phyloP scores from a whole-genome alignment of 1,140 invertebrate genomes.

The Hermatobates lingyangjiaoensis region DNA sequence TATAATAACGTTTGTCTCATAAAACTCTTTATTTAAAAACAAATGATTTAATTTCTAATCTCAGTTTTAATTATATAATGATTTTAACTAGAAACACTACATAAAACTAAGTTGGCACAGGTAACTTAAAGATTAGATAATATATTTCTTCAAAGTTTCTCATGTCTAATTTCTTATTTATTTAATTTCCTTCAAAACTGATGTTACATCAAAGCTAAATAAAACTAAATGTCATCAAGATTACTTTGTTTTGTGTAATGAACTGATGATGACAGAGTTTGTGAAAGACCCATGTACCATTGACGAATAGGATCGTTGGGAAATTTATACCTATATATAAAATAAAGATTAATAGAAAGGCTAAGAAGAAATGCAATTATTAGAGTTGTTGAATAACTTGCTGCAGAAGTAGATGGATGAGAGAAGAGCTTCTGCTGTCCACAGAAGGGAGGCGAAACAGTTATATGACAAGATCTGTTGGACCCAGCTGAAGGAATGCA shows the following conservation, averaged over 20 bases:
- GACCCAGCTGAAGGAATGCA: conserved; percentile 22
- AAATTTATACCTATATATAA: not conserved
- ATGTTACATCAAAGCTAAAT: no score
- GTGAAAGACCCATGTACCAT: not conserved
- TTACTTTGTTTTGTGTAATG: conserved; percentile 3
- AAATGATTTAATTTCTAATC: no score
- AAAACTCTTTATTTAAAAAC: no score
- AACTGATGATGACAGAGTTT: not conserved
- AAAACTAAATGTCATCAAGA: no score
- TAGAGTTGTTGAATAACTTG: not conserved
- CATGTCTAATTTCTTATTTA: no score
- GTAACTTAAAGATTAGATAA: no score
- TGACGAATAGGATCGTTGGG: not conserved
- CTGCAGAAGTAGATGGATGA: not conserved
- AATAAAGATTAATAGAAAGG: not conserved
- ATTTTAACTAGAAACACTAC: no score
- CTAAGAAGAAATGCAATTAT: not conserved
- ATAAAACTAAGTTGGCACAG: no score
- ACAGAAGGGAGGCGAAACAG: not conserved
- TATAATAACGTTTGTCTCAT: no score
- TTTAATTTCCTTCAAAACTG: no score
- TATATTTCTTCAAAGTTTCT: no score
- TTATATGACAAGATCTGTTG: not conserved
- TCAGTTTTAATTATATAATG: no score
- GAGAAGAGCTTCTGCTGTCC: not conserved